Evolutionary conservation across 1,140 invertebrate genomes (phyloP).

Genomic region (Drosophila grimshawi): DNA sequence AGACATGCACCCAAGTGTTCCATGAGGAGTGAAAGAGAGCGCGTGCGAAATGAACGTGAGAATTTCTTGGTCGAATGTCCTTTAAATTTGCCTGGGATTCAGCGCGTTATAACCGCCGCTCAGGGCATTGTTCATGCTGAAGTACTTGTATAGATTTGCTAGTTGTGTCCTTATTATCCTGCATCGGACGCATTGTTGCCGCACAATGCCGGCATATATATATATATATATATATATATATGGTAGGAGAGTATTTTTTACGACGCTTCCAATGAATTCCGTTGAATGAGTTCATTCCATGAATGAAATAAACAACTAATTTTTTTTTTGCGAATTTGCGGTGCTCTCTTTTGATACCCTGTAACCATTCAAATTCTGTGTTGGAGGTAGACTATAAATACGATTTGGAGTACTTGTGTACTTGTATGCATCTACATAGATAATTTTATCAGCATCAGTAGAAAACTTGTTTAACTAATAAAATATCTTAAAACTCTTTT

Average conservation of each 20-base stretch:
- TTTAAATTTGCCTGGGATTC: conserved; percentile 70
- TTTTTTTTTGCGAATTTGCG: conserved; percentile 17
- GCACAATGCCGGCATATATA: conserved; percentile 35
- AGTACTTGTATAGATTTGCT: conserved; percentile 77
- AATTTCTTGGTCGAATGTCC: conserved; percentile 71
- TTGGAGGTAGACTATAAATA: no score
- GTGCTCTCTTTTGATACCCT: conserved; percentile 36
- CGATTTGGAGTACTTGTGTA: no score
- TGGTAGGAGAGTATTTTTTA: conserved; percentile 42
- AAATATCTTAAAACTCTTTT: no score
- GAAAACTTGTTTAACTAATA: no score
- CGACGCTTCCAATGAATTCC: conserved; percentile 55
- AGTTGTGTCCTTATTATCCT: conserved; percentile 81
- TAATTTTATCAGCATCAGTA: no score
- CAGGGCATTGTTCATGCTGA: conserved; percentile 53
- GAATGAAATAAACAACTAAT: conserved; percentile 44
- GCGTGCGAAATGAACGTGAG: conserved; percentile 62
- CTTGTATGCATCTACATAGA: no score
- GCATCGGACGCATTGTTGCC: conserved; percentile 48
- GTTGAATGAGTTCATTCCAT: conserved; percentile 42
- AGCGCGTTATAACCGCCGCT: conserved; percentile 33
- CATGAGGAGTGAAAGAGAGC: not conserved
- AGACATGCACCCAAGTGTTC: conserved; percentile 41
- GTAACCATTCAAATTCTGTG: not conserved
- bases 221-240: conserved; percentile 9